A percentile compares a stretch with the other conserved stretches of the same genome.
Conservation (phyloP, 2,797 vertebrate species). For the Lycodopsis pacificus region DNA sequence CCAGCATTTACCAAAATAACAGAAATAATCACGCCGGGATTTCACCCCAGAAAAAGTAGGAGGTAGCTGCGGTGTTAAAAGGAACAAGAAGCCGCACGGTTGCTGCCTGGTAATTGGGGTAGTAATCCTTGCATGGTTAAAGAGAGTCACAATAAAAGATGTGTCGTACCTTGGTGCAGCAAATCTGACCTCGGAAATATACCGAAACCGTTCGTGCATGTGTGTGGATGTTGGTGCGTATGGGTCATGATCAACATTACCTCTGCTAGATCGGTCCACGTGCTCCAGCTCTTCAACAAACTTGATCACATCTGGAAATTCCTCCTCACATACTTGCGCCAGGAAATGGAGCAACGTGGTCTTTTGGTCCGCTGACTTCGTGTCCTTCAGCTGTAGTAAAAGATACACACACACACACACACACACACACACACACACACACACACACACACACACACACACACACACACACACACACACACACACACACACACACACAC, state of each 20-base stretch:
- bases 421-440: background rate
- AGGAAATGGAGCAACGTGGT: constrained; percentile 96
- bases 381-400: constrained; percentile 91
- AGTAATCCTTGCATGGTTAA: background rate
- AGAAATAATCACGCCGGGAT: constrained; percentile 38
- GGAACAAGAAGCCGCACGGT: background rate
- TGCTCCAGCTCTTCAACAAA: constrained; percentile 92
- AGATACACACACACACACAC: constrained; percentile 6
- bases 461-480: background rate
- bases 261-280: constrained; percentile 96
- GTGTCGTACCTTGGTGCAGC: background rate
- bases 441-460: no score
- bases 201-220: background rate
- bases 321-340: constrained; percentile 92
- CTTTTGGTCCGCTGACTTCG: constrained; percentile 94
- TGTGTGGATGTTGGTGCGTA: background rate
- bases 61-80: constrained; percentile 28
- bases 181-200: background rate
- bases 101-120: constrained; percentile 3
- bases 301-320: constrained; percentile 88
- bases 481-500: background rate
- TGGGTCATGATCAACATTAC: constrained; percentile 72
- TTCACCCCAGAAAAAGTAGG: constrained; percentile 8
- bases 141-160: background rate
- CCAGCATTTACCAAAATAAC: constrained; percentile 45